Evolutionary conservation across 2,113 vertebrate species (phyloP).

Genomic region (Labrus mixtus): DNA sequence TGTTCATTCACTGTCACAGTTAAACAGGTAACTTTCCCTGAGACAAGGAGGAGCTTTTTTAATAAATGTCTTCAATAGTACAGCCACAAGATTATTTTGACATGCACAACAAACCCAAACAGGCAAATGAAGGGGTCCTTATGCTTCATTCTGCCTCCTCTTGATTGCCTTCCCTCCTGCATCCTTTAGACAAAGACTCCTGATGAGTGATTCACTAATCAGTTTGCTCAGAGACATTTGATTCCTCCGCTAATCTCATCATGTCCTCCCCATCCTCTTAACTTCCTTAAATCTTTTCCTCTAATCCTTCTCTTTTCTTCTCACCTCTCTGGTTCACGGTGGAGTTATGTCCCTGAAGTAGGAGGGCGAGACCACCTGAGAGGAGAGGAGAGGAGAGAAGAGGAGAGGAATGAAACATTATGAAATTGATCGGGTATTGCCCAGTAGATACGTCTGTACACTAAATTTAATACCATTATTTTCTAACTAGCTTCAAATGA

Average conservation of each 20-base stretch:
- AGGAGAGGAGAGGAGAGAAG: conserved; percentile 5
- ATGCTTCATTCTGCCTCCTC: conserved; percentile 21
- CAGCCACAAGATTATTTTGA: neutral
- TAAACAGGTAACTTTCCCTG: neutral
- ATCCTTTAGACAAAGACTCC: conserved; percentile 73
- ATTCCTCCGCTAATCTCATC: conserved; percentile 61
- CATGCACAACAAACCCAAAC: conserved; percentile 9
- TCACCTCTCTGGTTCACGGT: conserved; percentile 5
- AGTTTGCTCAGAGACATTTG: conserved; percentile 69
- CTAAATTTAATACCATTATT: too few species aligned
- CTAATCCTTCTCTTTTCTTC: conserved; percentile 55
- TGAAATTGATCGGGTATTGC: too few species aligned
- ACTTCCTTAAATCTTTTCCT: conserved; percentile 35
- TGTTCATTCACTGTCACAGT: conserved; percentile 12
- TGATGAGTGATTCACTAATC: conserved; percentile 49
- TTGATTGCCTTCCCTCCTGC: conserved; percentile 29
- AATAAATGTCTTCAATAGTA: neutral
- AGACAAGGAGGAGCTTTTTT: neutral
- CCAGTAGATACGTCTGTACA: too few species aligned
- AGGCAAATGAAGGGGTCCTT: conserved; percentile 26
- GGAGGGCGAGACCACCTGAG: conserved; percentile 78
- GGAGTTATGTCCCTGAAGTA: conserved; percentile 59
- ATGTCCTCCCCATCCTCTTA: conserved; percentile 51
- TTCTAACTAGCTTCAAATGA: too few species aligned
- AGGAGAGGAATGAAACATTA: neutral